Percentiles rank a stretch among this genome's conserved stretches.
Conservation (phyloP, 2,888 invertebrate genomes). For the Drosophila glabriapex region DNA sequence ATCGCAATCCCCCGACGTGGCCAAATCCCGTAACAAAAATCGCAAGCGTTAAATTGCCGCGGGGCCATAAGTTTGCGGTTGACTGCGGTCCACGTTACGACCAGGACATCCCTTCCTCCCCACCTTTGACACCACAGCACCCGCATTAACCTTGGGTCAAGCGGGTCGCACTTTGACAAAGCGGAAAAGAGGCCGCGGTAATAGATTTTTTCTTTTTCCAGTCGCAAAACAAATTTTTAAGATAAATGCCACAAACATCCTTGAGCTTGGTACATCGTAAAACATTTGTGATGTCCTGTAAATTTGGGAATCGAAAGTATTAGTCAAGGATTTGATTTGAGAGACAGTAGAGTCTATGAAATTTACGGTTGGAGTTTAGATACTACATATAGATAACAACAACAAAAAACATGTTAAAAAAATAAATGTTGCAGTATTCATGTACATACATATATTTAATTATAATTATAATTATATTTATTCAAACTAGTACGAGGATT, state of each 20-base stretch:
- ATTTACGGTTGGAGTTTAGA: not conserved
- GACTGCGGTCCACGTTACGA: conserved; percentile 36
- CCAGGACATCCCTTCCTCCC: not conserved
- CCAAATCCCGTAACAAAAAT: conserved; percentile 71
- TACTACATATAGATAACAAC: not conserved
- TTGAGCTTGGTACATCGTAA: conserved; percentile 1
- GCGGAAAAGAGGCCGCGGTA: conserved; percentile 31
- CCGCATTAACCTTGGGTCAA: conserved; percentile 70
- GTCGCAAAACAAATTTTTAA: conserved; percentile 68
- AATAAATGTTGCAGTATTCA: not conserved
- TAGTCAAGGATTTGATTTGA: not conserved
- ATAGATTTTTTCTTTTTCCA: conserved; percentile 12
- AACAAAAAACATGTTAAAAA: no score
- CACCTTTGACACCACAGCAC: not conserved
- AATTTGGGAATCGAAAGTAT: not conserved
- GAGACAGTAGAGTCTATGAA: not conserved
- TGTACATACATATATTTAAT: not conserved
- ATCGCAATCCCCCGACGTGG: conserved; percentile 57
- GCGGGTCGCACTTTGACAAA: conserved; percentile 22
- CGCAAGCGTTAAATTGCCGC: conserved; percentile 78
- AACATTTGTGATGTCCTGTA: conserved; percentile 18
- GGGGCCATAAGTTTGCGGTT: conserved; percentile 62
- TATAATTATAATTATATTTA: no score
- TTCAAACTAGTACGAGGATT: not conserved
- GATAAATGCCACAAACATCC: conserved; percentile 60